A percentile compares a stretch with the other conserved stretches of the same genome.
phyloP scores from a whole-genome alignment of 1,140 invertebrate species.

The Brachystomella parvula region DNA sequence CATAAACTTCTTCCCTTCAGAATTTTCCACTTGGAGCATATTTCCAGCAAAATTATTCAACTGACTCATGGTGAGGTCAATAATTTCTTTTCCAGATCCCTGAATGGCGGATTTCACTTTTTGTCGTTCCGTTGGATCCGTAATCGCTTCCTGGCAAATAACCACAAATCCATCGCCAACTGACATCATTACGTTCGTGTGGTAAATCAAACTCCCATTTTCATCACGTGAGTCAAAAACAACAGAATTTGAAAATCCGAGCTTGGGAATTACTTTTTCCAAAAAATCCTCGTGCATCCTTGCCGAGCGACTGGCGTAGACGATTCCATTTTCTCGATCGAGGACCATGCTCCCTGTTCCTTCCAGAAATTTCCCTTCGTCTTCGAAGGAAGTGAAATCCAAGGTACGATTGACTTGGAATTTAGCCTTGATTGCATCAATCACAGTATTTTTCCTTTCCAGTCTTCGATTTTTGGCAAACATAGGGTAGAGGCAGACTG shows the following conservation, averaged over 20 bases:
- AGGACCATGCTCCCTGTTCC: constrained; percentile 38
- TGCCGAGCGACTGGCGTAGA: constrained; percentile 28
- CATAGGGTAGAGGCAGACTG: constrained; percentile 35
- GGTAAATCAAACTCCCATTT: constrained; percentile 32
- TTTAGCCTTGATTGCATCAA: constrained; percentile 7
- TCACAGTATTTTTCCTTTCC: constrained; percentile 26
- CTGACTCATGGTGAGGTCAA: constrained; percentile 31
- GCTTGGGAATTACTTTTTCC: constrained; percentile 20
- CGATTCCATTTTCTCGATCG: constrained; percentile 31
- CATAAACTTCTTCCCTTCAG: constrained; percentile 15
- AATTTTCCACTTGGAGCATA: constrained; percentile 30
- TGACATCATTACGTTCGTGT: constrained; percentile 39
- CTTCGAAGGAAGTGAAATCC: constrained; percentile 31
- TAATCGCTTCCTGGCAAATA: constrained; percentile 35
- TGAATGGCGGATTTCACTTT: constrained; percentile 11
- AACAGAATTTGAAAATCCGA: constrained; percentile 24
- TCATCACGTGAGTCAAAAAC: constrained; percentile 22
- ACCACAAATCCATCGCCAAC: constrained; percentile 30
- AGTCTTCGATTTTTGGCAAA: constrained; percentile 25
- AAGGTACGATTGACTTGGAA: constrained; percentile 19
- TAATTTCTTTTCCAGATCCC: constrained; percentile 30
- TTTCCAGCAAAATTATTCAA: constrained; percentile 38
- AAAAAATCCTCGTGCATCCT: constrained; percentile 29
- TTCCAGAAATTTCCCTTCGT: constrained; percentile 31
- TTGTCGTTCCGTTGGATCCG: constrained; percentile 16